phyloP scores from a whole-genome alignment of 2,113 vertebrate genomes.

The Connochaetes taurinus region DNA sequence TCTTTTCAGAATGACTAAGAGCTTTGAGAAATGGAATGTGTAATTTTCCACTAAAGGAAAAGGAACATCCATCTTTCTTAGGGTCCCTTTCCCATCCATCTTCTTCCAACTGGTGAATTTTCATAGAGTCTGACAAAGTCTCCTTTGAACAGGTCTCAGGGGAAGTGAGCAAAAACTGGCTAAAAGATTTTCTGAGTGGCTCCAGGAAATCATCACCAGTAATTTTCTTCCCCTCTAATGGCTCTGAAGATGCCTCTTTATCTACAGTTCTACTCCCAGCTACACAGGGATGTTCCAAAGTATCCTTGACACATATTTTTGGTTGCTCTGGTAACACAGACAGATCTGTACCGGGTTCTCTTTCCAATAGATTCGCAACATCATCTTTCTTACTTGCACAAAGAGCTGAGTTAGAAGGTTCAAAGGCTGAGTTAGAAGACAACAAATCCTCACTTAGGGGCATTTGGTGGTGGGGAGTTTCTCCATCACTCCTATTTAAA shows the following conservation, averaged over 20 bases:
- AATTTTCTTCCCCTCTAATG: conserved; percentile 38
- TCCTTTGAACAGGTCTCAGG: conserved; percentile 65
- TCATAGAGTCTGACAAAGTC: conserved; percentile 58
- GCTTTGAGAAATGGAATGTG: conserved; percentile 78
- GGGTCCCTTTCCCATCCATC: conserved; percentile 66
- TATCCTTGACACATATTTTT: not conserved
- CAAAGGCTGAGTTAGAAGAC: conserved; percentile 60
- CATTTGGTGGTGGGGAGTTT: conserved; percentile 33
- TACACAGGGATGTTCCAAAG: not conserved
- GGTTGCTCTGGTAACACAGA: conserved; percentile 36
- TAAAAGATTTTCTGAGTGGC: conserved; percentile 90
- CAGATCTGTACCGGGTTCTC: conserved; percentile 23
- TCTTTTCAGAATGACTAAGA: conserved; percentile 76
- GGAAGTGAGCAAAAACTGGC: conserved; percentile 84
- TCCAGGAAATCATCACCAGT: conserved; percentile 82
- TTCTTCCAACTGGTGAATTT: conserved; percentile 78
- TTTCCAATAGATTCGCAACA: conserved; percentile 62
- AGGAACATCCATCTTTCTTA: conserved; percentile 69
- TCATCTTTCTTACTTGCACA: conserved; percentile 67
- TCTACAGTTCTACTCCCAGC: not conserved
- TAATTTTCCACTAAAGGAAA: conserved; percentile 78
- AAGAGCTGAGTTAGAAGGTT: conserved; percentile 63
- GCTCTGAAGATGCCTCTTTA: conserved; percentile 37
- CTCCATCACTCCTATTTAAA: conserved; percentile 9
- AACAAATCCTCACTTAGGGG: not conserved